Base-by-base conservation (phyloP, 64 coral and sea anemone genomes). In the Montipora cactus region DNA sequence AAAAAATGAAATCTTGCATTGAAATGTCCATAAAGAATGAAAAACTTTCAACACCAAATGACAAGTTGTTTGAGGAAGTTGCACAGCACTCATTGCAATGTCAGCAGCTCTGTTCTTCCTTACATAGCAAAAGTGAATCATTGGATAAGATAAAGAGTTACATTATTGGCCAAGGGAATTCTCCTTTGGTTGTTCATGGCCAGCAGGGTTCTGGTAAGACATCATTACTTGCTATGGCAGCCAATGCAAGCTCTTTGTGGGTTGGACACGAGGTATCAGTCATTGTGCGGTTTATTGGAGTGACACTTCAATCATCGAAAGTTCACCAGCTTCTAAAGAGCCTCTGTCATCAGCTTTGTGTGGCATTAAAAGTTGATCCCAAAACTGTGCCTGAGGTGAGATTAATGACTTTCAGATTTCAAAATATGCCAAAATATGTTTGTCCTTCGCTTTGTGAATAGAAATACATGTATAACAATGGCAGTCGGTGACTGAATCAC, bases 171-270 rank as follows among this genome's bases (percentile, higher is more conserved):
- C 49, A 70, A 44, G 66, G 69, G 11, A 87, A 91, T 52, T 79
- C 67, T 49, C 95, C 98, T 13, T 59, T 99, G 76, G 95, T 99
- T 25, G 48, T 99, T 87, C 81, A 96, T 75, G 95, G 98, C 0
- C 81, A 76, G 18, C 87, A 93, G 20, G 98, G 98, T 4, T 96
- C 78, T 83, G 98, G 98, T 5, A 99, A 96, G 87, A 94, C 95
- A n/a, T 92, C 95, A 73, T 78, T 94, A 58, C 89, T 96, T 92
- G 95, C 95, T 74, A 95, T 99, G 98, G 95, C 92, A 90, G 98
- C 98, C 11, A 96, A 89, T 52, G 67, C 74, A 16, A 72, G 70
- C 57, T 85, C 75, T 9, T 87, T 92, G 15, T 96, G 89, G 89
- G 52, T 86, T 86, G 47, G 59, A 19, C 58, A 67, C 49, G 87